Evolutionary conservation across 2,888 invertebrate genomes (phyloP).

Genomic region (Plebejus argus): DNA sequence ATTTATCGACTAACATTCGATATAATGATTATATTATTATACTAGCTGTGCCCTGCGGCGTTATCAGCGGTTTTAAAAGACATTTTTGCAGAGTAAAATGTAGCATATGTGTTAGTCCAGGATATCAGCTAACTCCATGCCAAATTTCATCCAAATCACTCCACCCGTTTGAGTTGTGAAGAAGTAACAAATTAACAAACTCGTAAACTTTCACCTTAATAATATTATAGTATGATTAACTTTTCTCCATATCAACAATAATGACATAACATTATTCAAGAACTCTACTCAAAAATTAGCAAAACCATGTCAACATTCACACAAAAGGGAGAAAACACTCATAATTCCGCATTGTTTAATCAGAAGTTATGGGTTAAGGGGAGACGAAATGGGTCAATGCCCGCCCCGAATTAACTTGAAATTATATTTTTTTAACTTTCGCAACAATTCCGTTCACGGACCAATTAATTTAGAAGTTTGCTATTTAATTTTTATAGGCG

Average conservation of each 20-base stretch:
- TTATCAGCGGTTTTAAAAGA: too few relatives aligned
- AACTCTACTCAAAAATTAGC: not conserved
- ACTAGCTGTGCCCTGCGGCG: too few relatives aligned
- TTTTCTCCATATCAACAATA: not conserved
- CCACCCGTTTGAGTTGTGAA: too few relatives aligned
- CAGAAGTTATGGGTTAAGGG: conserved; percentile 18
- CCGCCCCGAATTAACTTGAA: not conserved
- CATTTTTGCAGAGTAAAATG: too few relatives aligned
- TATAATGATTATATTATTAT: too few relatives aligned
- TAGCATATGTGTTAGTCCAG: too few relatives aligned
- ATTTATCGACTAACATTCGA: too few relatives aligned
- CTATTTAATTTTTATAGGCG: conserved; percentile 20
- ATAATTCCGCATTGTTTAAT: conserved; percentile 6
- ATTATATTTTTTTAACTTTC: not conserved
- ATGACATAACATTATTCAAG: not conserved
- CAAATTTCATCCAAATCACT: too few relatives aligned
- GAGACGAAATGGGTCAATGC: conserved; percentile 17
- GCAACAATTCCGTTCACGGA: not conserved
- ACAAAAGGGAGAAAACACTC: conserved; percentile 22
- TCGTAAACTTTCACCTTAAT: too few relatives aligned
- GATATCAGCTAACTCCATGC: too few relatives aligned
- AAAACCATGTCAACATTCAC: not conserved
- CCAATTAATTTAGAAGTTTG: conserved; percentile 22
- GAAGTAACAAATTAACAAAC: too few relatives aligned
- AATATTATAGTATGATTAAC: too few relatives aligned